These are phyloP conservation scores for Aphidius colemani DNA, from an alignment of 2,888 invertebrate genomes.

Conservation along the genomic window DNA sequence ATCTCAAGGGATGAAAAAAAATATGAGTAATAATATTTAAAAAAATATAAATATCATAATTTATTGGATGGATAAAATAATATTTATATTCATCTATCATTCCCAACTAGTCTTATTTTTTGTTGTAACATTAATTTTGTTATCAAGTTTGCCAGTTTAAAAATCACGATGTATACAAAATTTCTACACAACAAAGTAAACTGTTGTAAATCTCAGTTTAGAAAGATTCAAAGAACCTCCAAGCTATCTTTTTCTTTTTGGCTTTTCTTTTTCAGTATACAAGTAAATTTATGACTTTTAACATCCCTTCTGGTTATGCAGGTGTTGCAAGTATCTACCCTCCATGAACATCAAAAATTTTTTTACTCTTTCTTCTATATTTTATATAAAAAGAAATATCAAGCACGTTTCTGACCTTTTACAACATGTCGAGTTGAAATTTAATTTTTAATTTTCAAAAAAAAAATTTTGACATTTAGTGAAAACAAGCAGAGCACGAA, in stretches of 20 bases:
- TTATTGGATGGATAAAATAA: no score
- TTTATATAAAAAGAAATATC: not conserved
- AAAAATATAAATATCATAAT: no score
- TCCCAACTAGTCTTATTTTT: not conserved
- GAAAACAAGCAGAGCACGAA: not conserved
- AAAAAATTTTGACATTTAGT: conserved; percentile 15
- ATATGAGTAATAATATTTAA: no score
- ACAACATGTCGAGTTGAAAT: no score
- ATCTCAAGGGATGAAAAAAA: not conserved
- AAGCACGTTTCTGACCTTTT: no score
- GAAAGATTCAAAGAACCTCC: conserved; percentile 42
- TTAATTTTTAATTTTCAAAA: not conserved
- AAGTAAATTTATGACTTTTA: conserved; percentile 42
- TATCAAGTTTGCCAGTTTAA: not conserved
- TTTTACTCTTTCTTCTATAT: conserved; percentile 1
- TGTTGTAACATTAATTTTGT: not conserved
- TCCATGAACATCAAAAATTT: no score
- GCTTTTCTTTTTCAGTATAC: conserved; percentile 2
- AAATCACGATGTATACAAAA: not conserved
- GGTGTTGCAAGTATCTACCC: conserved; percentile 29
- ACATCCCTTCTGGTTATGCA: conserved; percentile 39
- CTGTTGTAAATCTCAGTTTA: conserved; percentile 47
- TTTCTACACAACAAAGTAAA: not conserved
- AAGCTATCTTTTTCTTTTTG: conserved; percentile 22
- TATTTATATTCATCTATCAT: not conserved